These are phyloP conservation scores for Pterocles gutturalis DNA, from an alignment of 2,113 vertebrate species.

Conservation along the genomic window DNA sequence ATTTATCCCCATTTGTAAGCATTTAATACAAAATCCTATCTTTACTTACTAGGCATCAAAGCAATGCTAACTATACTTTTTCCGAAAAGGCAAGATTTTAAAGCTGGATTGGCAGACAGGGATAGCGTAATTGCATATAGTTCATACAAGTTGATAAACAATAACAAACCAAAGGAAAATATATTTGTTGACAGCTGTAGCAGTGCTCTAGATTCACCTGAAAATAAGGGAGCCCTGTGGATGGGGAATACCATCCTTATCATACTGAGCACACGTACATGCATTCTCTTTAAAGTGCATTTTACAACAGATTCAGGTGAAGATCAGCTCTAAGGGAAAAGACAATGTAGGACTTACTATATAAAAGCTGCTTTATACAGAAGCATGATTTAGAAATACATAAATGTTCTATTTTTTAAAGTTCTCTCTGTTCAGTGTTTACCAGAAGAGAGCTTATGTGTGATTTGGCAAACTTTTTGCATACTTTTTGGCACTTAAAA, in stretches of 20 bases:
- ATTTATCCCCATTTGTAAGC: background rate
- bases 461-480: background rate
- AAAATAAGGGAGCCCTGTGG: background rate
- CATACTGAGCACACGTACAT: rapidly evolving
- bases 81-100: background rate
- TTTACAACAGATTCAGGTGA: background rate
- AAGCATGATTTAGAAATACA: background rate
- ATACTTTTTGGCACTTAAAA: background rate
- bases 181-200: background rate
- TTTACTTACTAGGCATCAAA: background rate
- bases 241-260: background rate
- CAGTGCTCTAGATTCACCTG: background rate
- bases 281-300: background rate
- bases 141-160: background rate
- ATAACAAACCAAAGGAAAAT: background rate
- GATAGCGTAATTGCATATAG: background rate
- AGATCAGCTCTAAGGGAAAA: background rate
- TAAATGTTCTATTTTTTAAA: background rate
- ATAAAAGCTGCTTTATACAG: background rate
- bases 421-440: background rate
- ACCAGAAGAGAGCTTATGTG: background rate
- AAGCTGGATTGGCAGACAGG: background rate
- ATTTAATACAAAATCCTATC: background rate
- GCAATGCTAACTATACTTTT: background rate
- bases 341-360: background rate